Evolutionary conservation across 1,140 invertebrate species (phyloP).

Genomic region (Choristoneura fumiferana): DNA sequence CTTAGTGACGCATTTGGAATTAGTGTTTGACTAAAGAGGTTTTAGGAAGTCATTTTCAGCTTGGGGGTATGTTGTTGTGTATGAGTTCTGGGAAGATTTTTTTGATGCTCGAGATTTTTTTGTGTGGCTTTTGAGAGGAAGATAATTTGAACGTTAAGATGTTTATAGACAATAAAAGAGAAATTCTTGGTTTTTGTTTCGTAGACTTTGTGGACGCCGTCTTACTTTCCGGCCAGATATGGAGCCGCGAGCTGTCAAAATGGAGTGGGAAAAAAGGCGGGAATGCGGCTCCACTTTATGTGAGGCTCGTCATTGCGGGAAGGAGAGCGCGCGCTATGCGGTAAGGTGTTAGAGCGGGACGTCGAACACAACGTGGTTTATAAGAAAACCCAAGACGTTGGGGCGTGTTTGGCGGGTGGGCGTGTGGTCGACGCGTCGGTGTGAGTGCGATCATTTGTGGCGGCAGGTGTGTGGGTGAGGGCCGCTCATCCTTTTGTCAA

Average conservation of each 20-base stretch:
- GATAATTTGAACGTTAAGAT: too few species aligned
- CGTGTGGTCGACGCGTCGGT: constrained; percentile 58
- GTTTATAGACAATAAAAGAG: too few species aligned
- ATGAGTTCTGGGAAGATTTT: too few species aligned
- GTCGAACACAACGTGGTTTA: constrained; percentile 72
- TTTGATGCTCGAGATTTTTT: too few species aligned
- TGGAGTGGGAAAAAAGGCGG: constrained; percentile 78
- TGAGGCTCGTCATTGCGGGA: constrained; percentile 73
- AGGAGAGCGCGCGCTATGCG: constrained; percentile 42
- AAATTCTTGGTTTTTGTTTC: not conserved
- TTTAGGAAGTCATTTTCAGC: too few species aligned
- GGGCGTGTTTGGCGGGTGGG: constrained; percentile 76
- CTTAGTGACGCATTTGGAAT: too few species aligned
- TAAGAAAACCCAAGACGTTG: constrained; percentile 78
- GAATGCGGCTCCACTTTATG: constrained; percentile 76
- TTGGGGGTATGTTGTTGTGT: too few species aligned
- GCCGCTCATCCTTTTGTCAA: constrained; percentile 71
- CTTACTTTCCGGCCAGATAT: constrained; percentile 74
- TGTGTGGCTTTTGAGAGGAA: too few species aligned
- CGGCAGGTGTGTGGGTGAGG: constrained; percentile 45
- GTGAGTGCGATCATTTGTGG: constrained; percentile 38
- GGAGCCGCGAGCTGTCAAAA: constrained; percentile 78
- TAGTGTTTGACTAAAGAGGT: too few species aligned
- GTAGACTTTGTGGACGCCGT: constrained; percentile 59
- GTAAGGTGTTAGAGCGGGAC: constrained; percentile 46